Percentiles rank a stretch among this genome's conserved stretches.
Conservation (phyloP, 2,113 vertebrate genomes). For the Chaetorhynchus papuensis region DNA sequence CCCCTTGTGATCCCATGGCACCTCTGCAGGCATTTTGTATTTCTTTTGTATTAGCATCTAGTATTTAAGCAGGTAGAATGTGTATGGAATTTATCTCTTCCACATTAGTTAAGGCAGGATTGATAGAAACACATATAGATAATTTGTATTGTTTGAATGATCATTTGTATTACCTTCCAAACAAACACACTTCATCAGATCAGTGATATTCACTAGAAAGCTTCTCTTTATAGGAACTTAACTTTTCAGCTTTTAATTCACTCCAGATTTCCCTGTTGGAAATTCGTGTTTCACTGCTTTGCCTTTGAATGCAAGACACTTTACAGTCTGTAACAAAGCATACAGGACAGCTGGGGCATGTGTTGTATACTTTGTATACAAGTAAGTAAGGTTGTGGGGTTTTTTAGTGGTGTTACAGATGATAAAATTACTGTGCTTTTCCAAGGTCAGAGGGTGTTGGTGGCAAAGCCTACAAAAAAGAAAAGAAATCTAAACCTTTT, state of each 20-base stretch:
- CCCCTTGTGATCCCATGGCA: background rate
- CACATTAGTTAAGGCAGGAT: background rate
- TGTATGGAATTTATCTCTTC: background rate
- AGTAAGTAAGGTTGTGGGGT: background rate
- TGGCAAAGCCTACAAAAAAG: background rate
- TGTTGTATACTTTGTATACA: background rate
- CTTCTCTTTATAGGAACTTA: background rate
- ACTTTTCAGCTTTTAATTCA: background rate
- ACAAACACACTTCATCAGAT: background rate
- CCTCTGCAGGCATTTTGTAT: background rate
- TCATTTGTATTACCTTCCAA: background rate
- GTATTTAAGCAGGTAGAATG: background rate
- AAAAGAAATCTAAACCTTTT: background rate
- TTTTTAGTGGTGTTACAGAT: background rate
- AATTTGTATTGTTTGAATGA: background rate
- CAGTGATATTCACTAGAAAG: background rate
- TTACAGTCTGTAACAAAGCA: background rate
- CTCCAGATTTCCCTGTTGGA: background rate
- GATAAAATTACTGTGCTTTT: background rate
- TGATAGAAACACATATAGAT: background rate
- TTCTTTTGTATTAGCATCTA: background rate
- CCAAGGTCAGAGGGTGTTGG: background rate
- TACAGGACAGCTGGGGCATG: background rate
- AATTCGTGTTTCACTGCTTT: background rate
- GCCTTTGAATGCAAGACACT: background rate